A percentile compares a stretch with the other conserved stretches of the same genome.
phyloP scores from a whole-genome alignment of 2,113 vertebrate species.

The Gymnocephalus cernua region DNA sequence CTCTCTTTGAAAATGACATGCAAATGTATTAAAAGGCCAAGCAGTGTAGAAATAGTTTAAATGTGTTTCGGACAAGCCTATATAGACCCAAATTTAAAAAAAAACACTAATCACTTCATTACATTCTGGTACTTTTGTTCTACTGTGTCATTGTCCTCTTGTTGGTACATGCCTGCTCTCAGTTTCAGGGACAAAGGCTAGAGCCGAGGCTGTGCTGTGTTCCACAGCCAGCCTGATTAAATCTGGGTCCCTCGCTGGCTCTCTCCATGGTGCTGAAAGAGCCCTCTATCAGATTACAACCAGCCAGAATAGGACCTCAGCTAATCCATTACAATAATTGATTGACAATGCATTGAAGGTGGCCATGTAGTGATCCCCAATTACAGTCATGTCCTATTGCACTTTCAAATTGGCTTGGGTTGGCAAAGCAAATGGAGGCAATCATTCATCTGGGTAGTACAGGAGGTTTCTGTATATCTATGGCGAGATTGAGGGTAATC shows the following conservation, averaged over 20 bases:
- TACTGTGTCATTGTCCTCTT: conserved; percentile 90
- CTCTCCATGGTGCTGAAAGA: conserved; percentile 95
- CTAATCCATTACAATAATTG: conserved; percentile 98
- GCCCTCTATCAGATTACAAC: conserved; percentile 95
- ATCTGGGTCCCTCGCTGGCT: conserved; percentile 94
- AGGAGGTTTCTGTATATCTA: conserved; percentile 32
- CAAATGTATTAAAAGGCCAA: not conserved
- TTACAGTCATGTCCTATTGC: conserved; percentile 85
- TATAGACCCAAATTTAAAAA: conserved; percentile 60
- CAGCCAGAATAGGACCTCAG: conserved; percentile 91
- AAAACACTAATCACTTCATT: conserved; percentile 72
- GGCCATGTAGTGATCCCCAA: conserved; percentile 92
- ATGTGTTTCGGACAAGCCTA: conserved; percentile 33
- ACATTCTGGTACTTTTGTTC: conserved; percentile 86
- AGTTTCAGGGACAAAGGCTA: conserved; percentile 91
- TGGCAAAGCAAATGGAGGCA: conserved; percentile 54
- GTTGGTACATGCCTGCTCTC: conserved; percentile 87
- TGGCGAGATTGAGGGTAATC: conserved; percentile 43
- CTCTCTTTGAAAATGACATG: not conserved
- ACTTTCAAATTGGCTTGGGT: conserved; percentile 70
- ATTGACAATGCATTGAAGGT: conserved; percentile 90
- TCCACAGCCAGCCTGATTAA: conserved; percentile 94
- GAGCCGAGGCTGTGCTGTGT: conserved; percentile 89
- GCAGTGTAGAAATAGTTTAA: conserved; percentile 15
- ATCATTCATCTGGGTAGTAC: conserved; percentile 58